Evolutionary conservation across 2,113 vertebrate species (phyloP).

Genomic region (Rhagologus leucostigma): DNA sequence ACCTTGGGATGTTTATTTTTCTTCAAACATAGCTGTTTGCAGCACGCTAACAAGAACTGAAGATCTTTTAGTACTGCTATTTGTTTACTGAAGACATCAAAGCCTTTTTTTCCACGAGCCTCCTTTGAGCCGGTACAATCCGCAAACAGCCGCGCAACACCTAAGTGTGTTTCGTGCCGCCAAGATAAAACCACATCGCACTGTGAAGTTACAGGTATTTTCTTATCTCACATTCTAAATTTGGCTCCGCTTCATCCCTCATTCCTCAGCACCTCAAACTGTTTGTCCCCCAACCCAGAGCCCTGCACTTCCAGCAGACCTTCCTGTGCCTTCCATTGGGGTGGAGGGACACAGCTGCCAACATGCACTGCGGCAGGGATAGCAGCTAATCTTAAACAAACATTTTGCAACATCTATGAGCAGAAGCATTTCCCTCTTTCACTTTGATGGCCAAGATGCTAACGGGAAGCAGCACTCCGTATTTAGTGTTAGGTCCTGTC

Average conservation of each 20-base stretch:
- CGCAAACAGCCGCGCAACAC: neutral
- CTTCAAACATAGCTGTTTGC: slow-evolving; percentile 36
- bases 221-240: neutral
- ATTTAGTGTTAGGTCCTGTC: neutral
- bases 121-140: neutral
- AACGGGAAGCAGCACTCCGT: neutral
- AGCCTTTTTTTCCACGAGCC: neutral
- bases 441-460: neutral
- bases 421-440: neutral
- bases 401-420: neutral
- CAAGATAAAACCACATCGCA: neutral
- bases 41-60: slow-evolving; percentile 5
- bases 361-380: accelerated
- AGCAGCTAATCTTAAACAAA: neutral
- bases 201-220: neutral
- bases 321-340: neutral
- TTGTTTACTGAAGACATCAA: slow-evolving; percentile 53
- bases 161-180: neutral
- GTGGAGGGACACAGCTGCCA: neutral
- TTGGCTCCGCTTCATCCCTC: neutral
- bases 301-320: neutral
- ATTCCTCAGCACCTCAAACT: neutral
- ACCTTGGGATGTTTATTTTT: slow-evolving; percentile 32
- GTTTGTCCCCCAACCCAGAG: neutral
- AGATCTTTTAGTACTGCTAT: slow-evolving; percentile 16